Conservation (phyloP, 2,888 invertebrate species). For the Drosophila ustulata region DNA sequence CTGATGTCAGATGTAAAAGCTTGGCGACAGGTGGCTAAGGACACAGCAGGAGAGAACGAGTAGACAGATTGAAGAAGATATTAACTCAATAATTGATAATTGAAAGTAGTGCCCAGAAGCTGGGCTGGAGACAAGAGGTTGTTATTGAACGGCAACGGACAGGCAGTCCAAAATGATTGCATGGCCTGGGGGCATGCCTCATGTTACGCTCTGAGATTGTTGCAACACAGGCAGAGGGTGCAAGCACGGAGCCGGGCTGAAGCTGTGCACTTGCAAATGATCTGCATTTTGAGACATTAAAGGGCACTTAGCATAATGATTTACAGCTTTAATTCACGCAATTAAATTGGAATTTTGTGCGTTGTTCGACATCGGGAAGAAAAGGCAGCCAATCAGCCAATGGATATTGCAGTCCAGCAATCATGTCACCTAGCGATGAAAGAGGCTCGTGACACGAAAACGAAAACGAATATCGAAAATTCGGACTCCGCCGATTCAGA, state of each 20-base stretch:
- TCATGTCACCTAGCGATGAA: constrained; percentile 24
- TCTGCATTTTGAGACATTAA: constrained; percentile 82
- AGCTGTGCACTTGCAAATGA: constrained; percentile 76
- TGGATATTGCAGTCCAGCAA: constrained; percentile 21
- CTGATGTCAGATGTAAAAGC: neutral
- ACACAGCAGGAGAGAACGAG: constrained; percentile 46
- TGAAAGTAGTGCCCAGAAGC: constrained; percentile 59
- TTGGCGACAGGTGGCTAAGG: constrained; percentile 35
- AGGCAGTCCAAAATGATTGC: constrained; percentile 71
- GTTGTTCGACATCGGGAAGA: constrained; percentile 12
- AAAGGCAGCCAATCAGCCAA: constrained; percentile 37
- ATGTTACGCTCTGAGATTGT: constrained; percentile 50
- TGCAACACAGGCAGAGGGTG: constrained; percentile 4
- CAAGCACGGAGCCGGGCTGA: neutral
- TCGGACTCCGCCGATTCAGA: too few species aligned
- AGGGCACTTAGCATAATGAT: constrained; percentile 84
- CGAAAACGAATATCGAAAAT: too few species aligned
- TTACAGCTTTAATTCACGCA: constrained; percentile 84
- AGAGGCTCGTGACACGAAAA: constrained; percentile 11
- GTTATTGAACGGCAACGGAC: constrained; percentile 12
- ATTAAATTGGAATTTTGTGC: constrained; percentile 79
- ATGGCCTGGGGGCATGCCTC: constrained; percentile 62
- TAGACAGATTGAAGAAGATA: constrained; percentile 72
- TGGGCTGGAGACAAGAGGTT: constrained; percentile 12
- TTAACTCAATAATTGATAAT: constrained; percentile 80